A percentile compares a stretch with the other conserved stretches of the same genome.
phyloP scores from a whole-genome alignment of 2,797 vertebrate species.

The Lepus oiostolus region DNA sequence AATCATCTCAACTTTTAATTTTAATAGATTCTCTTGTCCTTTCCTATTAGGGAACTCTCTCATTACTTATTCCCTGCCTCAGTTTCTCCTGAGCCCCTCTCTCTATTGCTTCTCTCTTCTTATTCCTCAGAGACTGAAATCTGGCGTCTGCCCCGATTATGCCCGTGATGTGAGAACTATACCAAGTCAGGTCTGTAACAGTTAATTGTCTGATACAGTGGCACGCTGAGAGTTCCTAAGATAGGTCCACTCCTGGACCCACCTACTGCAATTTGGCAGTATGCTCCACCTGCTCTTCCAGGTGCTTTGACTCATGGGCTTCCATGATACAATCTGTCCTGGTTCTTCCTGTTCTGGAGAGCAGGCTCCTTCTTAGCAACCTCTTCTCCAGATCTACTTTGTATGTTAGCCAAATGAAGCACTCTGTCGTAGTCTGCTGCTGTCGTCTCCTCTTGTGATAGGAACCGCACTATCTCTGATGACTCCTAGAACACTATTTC shows the following conservation, averaged over 20 bases:
- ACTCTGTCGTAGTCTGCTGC: background rate
- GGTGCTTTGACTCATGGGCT: background rate
- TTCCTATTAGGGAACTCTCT: background rate
- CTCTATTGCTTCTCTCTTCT: background rate
- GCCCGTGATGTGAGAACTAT: background rate
- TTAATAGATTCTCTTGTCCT: background rate
- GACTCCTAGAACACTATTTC: background rate
- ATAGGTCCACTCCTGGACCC: background rate
- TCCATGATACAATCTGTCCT: background rate
- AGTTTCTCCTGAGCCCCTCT: background rate
- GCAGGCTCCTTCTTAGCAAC: background rate
- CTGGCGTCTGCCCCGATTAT: background rate
- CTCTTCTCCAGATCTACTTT: background rate
- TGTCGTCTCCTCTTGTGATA: background rate
- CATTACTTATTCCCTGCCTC: background rate
- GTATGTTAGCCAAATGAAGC: background rate
- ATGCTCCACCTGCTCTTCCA: background rate
- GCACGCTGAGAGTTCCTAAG: background rate
- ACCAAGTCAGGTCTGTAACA: background rate
- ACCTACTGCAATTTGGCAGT: background rate
- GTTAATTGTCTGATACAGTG: background rate
- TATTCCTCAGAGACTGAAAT: background rate
- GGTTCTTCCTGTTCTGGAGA: background rate
- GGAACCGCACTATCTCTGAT: background rate
- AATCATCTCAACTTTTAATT: slow-evolving; percentile 57